Base-by-base conservation (phyloP, 2,113 vertebrate genomes). In the Pionites leucogaster region DNA sequence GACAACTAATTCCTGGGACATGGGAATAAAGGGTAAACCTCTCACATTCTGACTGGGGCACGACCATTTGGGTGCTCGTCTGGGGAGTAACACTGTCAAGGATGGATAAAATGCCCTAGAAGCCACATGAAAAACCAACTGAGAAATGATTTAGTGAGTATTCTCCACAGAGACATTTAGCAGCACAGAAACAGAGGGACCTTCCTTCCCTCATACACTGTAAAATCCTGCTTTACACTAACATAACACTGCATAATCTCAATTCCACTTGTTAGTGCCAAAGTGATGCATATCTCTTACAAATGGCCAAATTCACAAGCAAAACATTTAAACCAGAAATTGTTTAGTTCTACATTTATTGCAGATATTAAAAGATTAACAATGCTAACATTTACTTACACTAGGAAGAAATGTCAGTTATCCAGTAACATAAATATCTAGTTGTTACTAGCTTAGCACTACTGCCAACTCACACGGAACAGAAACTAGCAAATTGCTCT, bases 291-390 rank as follows among this genome's bases (percentile, higher is more conserved):
- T 50, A 68, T 92, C 91, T 86, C 86, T 87, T 37, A 71, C 79
- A 81, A 84, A 86, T 29, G 71, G 89, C 85, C 94, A 92, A 91
- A 82, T 39, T 71, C 89, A 86, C 76, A 86, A 95, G 88, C 86
- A 87, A 93, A 86, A 96, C 84, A 95, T 67, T 47, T 64, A 92
- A 93, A 88, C 59, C 72, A 85, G 71, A 33, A 77, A 27, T 13
- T 1, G 14, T 82, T 96, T 86, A 92, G 87, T 64, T 97, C 96
- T 94, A 97, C 72, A 81, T 98, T 98, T 98, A 98, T 98, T 98
- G 96, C 76, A 89, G 97, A 86, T 87, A 92, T 87, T 97, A 91
- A 94, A 81, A 82, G 74, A 82, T 90, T 46, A 94, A 97, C 93
- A 96, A 96, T 64, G 79, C 93, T 82, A 93, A 97, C 97, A 95